These are phyloP conservation scores for Sebastolobus alascanus DNA, from an alignment of 2,797 vertebrate species.

Conservation along the genomic window DNA sequence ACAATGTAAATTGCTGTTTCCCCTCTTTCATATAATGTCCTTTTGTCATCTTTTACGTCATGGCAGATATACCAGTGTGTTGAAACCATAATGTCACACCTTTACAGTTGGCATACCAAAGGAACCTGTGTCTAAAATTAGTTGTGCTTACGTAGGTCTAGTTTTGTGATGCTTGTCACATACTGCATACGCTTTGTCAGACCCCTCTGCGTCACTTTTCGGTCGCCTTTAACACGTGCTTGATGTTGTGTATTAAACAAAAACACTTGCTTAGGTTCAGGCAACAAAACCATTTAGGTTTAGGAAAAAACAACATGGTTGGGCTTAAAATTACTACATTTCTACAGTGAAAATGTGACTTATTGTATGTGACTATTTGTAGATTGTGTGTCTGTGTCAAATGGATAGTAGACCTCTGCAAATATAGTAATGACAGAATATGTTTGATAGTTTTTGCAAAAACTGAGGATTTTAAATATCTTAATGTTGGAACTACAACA, in stretches of 20 bases:
- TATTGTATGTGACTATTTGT: not conserved
- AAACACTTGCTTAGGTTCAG: too few species aligned
- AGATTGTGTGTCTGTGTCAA: not conserved
- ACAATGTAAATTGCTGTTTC: not conserved
- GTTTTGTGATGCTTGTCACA: not conserved
- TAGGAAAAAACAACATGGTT: not conserved
- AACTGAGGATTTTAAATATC: not conserved
- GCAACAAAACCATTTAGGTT: too few species aligned
- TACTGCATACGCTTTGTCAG: too few species aligned
- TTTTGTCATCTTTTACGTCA: slow-evolving; percentile 7
- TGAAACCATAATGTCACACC: not conserved
- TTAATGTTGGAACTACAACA: not conserved
- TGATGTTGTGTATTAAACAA: too few species aligned
- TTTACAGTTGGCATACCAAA: not conserved
- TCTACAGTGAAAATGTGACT: too few species aligned
- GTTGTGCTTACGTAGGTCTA: not conserved
- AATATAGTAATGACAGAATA: not conserved
- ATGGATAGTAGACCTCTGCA: too few species aligned
- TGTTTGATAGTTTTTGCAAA: not conserved
- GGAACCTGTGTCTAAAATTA: not conserved
- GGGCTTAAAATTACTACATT: not conserved
- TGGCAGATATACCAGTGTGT: not conserved
- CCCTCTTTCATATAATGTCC: not conserved
- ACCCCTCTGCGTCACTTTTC: too few species aligned
- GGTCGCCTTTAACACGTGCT: too few species aligned